Conservation (phyloP, 2,113 vertebrate genomes). For the Cyanistes caeruleus region DNA sequence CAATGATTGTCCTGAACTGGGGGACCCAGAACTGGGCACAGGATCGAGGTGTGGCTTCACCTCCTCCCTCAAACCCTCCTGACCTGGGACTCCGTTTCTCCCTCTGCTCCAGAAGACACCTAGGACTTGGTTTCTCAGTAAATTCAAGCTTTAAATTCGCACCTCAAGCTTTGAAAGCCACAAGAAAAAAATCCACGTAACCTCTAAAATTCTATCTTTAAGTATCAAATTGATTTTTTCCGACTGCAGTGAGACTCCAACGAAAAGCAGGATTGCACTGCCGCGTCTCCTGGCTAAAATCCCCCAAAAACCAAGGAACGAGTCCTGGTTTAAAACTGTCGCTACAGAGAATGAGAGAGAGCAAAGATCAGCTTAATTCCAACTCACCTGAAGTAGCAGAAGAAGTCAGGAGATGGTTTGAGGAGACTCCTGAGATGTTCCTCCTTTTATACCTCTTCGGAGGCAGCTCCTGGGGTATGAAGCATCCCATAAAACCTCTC, state of each 20-base stretch:
- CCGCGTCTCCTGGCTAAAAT: rapidly evolving
- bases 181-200: neutral
- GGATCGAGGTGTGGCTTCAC: neutral
- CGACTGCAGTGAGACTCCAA: neutral
- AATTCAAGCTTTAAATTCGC: neutral
- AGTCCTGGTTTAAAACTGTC: neutral
- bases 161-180: neutral
- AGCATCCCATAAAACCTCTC: neutral
- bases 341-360: rapidly evolving
- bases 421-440: neutral
- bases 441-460: conserved; percentile 13
- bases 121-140: rapidly evolving
- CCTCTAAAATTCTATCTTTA: neutral
- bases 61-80: neutral
- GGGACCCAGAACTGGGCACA: neutral
- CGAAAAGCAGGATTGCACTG: neutral
- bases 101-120: neutral
- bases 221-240: neutral
- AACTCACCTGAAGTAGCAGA: neutral
- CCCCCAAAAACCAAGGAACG: neutral
- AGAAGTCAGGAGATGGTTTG: neutral
- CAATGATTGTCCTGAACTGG: neutral
- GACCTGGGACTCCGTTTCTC: neutral
- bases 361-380: neutral
- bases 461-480: neutral